Evolutionary conservation across 2,888 invertebrate genomes (phyloP).

Genomic region (Chymomyza amoena): DNA sequence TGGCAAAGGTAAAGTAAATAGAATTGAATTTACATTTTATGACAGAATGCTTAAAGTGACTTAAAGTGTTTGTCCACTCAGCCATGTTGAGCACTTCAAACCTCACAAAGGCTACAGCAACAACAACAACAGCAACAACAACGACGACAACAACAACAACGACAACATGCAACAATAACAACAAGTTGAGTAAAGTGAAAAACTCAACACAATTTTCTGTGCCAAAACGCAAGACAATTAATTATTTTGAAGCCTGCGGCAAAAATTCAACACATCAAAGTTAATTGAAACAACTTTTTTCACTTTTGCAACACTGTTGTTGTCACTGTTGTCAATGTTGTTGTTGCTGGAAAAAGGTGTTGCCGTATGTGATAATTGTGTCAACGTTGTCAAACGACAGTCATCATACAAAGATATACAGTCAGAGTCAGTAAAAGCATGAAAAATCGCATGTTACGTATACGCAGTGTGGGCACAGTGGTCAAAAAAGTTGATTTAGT

Average conservation of each 20-base stretch:
- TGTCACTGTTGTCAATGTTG: slow-evolving; percentile 10
- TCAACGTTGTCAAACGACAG: slow-evolving; percentile 18
- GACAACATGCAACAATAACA: background rate
- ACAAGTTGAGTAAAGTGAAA: slow-evolving; percentile 39
- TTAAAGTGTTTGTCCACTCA: background rate
- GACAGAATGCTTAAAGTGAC: background rate
- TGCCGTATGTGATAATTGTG: slow-evolving; percentile 16
- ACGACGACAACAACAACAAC: slow-evolving; percentile 32
- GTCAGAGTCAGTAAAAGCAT: slow-evolving; percentile 24
- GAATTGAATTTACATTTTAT: background rate
- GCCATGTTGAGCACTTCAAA: background rate
- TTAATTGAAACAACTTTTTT: slow-evolving; percentile 63
- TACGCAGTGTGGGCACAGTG: slow-evolving; percentile 41
- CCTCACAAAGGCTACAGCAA: background rate
- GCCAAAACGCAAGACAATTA: slow-evolving; percentile 51
- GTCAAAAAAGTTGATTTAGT: background rate
- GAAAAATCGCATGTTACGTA: slow-evolving; percentile 54
- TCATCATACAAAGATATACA: background rate
- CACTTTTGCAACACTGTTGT: slow-evolving; percentile 45
- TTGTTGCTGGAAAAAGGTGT: background rate
- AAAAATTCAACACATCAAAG: slow-evolving; percentile 59
- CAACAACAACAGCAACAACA: slow-evolving; percentile 28
- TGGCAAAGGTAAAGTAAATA: background rate
- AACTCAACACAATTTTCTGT: slow-evolving; percentile 32
- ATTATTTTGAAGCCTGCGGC: slow-evolving; percentile 67